These are phyloP conservation scores for Oxyura jamaicensis DNA, from an alignment of 2,113 vertebrate species.

Conservation along the genomic window DNA sequence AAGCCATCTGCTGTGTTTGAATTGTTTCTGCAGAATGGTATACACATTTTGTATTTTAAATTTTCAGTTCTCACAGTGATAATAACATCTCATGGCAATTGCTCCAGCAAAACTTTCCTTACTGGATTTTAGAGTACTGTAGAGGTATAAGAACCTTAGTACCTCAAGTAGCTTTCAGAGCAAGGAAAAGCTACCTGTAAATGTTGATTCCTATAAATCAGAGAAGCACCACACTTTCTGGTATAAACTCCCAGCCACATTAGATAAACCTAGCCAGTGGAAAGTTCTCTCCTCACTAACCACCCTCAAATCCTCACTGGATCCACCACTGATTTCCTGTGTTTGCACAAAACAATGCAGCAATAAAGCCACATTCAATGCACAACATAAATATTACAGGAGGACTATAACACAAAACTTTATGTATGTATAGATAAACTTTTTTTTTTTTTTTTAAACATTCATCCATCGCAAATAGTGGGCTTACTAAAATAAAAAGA, in stretches of 20 bases:
- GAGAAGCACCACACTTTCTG: not conserved
- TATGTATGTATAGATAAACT: not conserved
- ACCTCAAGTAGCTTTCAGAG: not conserved
- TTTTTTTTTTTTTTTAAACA: slow-evolving; percentile 47
- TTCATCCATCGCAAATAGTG: slow-evolving; percentile 69
- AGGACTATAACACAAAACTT: slow-evolving; percentile 69
- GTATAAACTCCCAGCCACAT: slow-evolving; percentile 13
- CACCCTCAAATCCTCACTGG: slow-evolving; percentile 9
- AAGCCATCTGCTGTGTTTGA: not conserved
- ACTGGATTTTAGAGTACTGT: not conserved
- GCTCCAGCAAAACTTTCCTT: not conserved
- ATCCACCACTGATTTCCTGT: slow-evolving; percentile 64
- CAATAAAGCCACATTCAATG: slow-evolving; percentile 78
- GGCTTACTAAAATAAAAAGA: slow-evolving; percentile 56
- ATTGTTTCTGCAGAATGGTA: not conserved
- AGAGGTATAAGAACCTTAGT: not conserved
- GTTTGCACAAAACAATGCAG: slow-evolving; percentile 76
- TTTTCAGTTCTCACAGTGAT: not conserved
- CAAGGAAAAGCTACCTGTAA: not conserved
- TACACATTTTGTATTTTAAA: not conserved
- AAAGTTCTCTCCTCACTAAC: not conserved
- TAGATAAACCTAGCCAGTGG: slow-evolving; percentile 22
- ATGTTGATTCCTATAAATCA: not conserved
- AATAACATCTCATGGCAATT: not conserved
- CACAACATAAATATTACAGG: slow-evolving; percentile 72